Percentiles rank a stretch among this genome's conserved stretches.
Conservation (phyloP, 1,140 invertebrate species). For the Elymnias hypermnestra region DNA sequence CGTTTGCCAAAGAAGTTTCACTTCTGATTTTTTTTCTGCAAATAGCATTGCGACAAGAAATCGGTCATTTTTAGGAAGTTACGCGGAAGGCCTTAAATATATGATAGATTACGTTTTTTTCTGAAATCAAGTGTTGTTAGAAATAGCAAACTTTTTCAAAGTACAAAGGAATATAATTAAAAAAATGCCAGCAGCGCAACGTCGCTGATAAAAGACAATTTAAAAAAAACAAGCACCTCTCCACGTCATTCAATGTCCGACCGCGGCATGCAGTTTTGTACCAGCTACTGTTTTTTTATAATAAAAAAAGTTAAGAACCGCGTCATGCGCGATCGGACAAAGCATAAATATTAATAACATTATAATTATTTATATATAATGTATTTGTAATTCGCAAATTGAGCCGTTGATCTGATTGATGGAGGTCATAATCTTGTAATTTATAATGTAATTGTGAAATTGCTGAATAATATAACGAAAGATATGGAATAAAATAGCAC, state of each 20-base stretch:
- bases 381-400: slow-evolving; percentile 39
- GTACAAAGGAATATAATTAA: neutral
- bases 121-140: no score
- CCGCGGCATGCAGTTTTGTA: slow-evolving; percentile 54
- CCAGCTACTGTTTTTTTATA: slow-evolving; percentile 60
- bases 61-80: no score
- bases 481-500: no score
- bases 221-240: slow-evolving; percentile 41
- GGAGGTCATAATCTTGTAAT: neutral
- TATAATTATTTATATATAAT: slow-evolving; percentile 52
- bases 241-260: slow-evolving; percentile 55
- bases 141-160: no score
- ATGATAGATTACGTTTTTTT: no score
- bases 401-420: slow-evolving; percentile 27
- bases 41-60: no score
- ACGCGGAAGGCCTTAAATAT: no score
- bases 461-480: no score
- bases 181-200: slow-evolving; percentile 11
- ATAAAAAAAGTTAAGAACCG: slow-evolving; percentile 39
- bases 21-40: no score
- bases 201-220: slow-evolving; percentile 29
- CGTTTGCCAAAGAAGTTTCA: no score
- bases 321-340: slow-evolving; percentile 49
- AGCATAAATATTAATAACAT: slow-evolving; percentile 57
- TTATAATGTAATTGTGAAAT: no score